Evolutionary conservation across 2,113 vertebrate genomes (phyloP), one percentile per base, ranked within the genome.

Genomic region (Actinemys pallida): DNA sequence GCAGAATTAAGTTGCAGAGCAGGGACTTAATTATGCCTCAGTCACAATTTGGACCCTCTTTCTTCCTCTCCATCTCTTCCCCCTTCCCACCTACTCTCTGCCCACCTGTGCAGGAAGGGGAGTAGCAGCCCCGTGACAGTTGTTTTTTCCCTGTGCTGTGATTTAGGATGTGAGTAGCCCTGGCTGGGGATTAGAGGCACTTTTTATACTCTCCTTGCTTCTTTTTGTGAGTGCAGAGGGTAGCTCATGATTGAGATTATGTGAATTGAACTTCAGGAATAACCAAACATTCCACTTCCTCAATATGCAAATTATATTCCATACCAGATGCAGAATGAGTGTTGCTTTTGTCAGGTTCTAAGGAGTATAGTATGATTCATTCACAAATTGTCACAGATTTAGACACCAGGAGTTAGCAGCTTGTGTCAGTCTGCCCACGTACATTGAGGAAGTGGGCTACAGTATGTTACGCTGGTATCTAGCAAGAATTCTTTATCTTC

Each of bases 371-470:
- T 96, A 95, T 86, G 80, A 92, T 94, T 97, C 19, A n/a, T 95
- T 97, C 94, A 88, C 94, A 97, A 95, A 92, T 94, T 97, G 91
- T 96, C 94, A 96, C 90, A 92, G 90, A 95, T 12, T 8, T 83
- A 98, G 94, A 90, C 89, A 81, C 59, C 93, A 95, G 96, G 93
- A 98, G 92, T 81, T 94, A 87, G 81, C 54, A 90, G 87, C 89
- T 97, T 98, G 94, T 97, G 97, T 95, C 93, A 91, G 84, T 56
- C 83, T 94, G 92, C 83, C 94, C 89, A 84, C 97, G 91, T 95
- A 81, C 72, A 83, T 78, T 78, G 90, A 84, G 80, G 87, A 94
- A 86, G 62, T 80, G 92, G 83, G 2, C 89, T 92, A 50, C 82
- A 94, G 79, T 42, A 57, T 89, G 90, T 86, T 93, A 83, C 92